Evolutionary conservation across 2,888 invertebrate species (phyloP).

Genomic region (Drosophila emarginata): DNA sequence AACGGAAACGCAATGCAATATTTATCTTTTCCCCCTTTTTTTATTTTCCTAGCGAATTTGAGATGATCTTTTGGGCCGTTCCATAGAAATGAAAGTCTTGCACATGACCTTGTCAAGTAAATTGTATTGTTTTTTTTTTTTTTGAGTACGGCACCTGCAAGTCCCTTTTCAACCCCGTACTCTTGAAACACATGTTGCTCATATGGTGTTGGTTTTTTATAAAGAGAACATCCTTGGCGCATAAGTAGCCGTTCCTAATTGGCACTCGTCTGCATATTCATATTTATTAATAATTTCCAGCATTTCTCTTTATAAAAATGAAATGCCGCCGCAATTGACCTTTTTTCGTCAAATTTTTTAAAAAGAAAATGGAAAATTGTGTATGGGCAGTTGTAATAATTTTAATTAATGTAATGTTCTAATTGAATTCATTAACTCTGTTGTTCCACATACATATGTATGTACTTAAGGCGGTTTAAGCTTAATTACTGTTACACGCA

Average conservation of each 20-base stretch:
- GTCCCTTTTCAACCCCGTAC: not conserved
- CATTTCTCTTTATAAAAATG: slow-evolving; percentile 24
- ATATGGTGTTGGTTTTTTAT: slow-evolving; percentile 37
- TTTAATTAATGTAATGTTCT: slow-evolving; percentile 65
- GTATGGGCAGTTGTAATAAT: slow-evolving; percentile 51
- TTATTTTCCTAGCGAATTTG: slow-evolving; percentile 19
- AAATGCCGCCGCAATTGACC: slow-evolving; percentile 10
- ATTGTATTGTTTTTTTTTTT: slow-evolving; percentile 28
- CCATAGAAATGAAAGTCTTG: slow-evolving; percentile 8
- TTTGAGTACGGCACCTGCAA: slow-evolving; percentile 46
- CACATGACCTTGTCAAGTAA: slow-evolving; percentile 48
- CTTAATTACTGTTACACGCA: slow-evolving; percentile 65
- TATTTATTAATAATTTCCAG: slow-evolving; percentile 49
- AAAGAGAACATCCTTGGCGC: not conserved
- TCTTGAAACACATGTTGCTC: slow-evolving; percentile 57
- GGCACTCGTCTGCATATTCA: slow-evolving; percentile 42
- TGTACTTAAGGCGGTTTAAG: slow-evolving; percentile 30
- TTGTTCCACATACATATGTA: slow-evolving; percentile 33
- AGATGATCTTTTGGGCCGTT: slow-evolving; percentile 12
- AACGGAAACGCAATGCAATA: slow-evolving; percentile 69
- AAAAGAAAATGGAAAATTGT: slow-evolving; percentile 25
- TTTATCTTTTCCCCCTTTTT: slow-evolving; percentile 47
- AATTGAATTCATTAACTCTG: slow-evolving; percentile 41
- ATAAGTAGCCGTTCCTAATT: slow-evolving; percentile 61
- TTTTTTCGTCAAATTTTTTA: slow-evolving; percentile 33